Conservation (phyloP, 2,113 vertebrate genomes). For the Geococcyx californianus region DNA sequence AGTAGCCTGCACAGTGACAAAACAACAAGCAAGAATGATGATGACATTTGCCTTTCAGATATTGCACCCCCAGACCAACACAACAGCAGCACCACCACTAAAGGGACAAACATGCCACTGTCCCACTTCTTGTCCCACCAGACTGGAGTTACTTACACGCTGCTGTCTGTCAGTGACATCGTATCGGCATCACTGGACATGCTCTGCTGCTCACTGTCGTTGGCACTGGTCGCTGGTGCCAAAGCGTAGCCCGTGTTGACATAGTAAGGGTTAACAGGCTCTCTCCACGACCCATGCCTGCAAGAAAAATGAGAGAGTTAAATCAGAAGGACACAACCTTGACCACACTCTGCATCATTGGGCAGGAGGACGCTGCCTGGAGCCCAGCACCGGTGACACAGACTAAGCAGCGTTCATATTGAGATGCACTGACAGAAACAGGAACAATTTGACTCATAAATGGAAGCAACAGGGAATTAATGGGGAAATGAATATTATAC, state of each 20-base stretch:
- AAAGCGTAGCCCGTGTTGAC: constrained; percentile 93
- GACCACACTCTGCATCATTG: background rate
- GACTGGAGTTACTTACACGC: constrained; percentile 75
- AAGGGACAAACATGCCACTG: accelerated
- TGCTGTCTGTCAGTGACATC: constrained; percentile 96
- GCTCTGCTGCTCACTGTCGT: constrained; percentile 99
- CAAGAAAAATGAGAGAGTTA: background rate
- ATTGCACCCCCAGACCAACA: background rate
- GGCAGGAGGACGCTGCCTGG: background rate
- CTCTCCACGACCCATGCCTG: constrained; percentile 87
- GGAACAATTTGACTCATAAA: background rate
- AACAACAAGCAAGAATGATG: background rate
- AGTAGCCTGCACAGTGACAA: background rate
- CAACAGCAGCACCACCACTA: background rate
- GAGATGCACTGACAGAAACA: background rate
- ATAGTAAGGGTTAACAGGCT: constrained; percentile 93
- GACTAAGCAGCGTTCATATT: background rate
- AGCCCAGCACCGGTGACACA: background rate
- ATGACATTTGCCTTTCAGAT: background rate
- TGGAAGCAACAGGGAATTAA: background rate
- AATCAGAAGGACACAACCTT: background rate
- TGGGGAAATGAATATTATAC: background rate
- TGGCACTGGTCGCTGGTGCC: constrained; percentile 94
- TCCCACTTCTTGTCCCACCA: background rate
- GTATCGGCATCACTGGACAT: constrained; percentile 98